phyloP scores from a whole-genome alignment of 2,888 invertebrate species.

The Andrena trimmerana region DNA sequence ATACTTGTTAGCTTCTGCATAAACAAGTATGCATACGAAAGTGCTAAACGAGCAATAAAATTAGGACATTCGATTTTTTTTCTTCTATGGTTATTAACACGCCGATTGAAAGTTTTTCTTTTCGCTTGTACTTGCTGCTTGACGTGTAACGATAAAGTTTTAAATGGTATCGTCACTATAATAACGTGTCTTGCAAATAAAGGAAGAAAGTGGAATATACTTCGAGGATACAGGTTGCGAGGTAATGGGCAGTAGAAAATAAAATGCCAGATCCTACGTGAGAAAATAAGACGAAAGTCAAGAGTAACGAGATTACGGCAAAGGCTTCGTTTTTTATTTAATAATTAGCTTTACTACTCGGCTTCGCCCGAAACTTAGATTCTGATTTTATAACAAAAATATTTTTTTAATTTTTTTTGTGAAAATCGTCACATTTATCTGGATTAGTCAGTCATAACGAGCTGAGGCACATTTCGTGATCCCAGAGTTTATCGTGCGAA shows the following conservation, averaged over 20 bases:
- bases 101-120: constrained; percentile 17
- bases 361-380: no score
- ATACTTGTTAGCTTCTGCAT: constrained; percentile 27
- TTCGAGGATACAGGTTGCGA: background rate
- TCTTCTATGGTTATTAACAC: constrained; percentile 16
- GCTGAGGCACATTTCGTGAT: no score
- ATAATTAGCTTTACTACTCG: no score
- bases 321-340: no score
- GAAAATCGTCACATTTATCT: no score
- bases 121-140: constrained; percentile 26
- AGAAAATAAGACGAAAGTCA: no score
- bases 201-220: background rate
- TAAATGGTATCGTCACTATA: background rate
- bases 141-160: constrained; percentile 6
- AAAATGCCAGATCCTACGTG: no score
- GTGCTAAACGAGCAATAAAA: constrained; percentile 26
- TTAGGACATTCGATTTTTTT: constrained; percentile 4
- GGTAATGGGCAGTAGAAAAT: background rate
- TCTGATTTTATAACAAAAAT: no score
- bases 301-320: no score
- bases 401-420: no score
- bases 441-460: no score
- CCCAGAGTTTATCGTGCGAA: no score
- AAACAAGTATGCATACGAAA: constrained; percentile 30
- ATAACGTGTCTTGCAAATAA: background rate